A percentile compares a stretch with the other conserved stretches of the same genome.
phyloP scores from a whole-genome alignment of 2,888 invertebrate species.

The Drosophila affinis region DNA sequence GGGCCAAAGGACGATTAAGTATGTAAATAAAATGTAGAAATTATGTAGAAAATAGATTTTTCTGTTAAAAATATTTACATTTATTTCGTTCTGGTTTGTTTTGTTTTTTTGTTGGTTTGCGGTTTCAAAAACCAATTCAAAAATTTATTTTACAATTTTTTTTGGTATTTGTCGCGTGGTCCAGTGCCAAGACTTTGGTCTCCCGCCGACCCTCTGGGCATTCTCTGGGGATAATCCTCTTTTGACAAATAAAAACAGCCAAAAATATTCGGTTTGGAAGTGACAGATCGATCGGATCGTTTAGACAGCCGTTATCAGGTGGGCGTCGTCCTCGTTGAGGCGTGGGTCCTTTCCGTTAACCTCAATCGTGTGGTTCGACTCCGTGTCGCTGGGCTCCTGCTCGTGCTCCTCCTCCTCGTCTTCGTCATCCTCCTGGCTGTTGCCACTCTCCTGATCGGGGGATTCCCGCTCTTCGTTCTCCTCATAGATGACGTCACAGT shows the following conservation, averaged over 20 bases:
- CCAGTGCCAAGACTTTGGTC: constrained; percentile 20
- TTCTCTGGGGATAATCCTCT: constrained; percentile 28
- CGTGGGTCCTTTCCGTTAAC: constrained; percentile 51
- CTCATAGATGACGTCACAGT: constrained; percentile 84
- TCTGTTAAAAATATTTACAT: constrained; percentile 71
- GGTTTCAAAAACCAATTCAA: constrained; percentile 68
- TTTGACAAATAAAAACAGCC: constrained; percentile 33
- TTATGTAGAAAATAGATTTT: not conserved
- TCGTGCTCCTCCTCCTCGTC: constrained; percentile 42
- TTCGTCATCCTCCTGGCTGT: constrained; percentile 43
- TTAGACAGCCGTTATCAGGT: constrained; percentile 79
- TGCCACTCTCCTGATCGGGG: constrained; percentile 59
- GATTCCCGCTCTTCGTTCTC: constrained; percentile 82
- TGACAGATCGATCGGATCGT: not conserved
- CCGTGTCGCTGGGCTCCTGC: constrained; percentile 63
- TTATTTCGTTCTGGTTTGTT: constrained; percentile 59
- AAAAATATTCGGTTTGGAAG: constrained; percentile 17
- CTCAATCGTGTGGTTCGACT: constrained; percentile 68
- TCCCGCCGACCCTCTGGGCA: constrained; percentile 21
- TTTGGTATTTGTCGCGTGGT: constrained; percentile 19
- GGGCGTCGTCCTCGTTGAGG: constrained; percentile 76
- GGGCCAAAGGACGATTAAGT: too few species aligned
- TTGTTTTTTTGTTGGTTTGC: constrained; percentile 1
- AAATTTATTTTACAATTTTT: constrained; percentile 63
- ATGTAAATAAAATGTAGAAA: constrained; percentile 2